Conservation (phyloP, 1,140 invertebrate genomes). For the Catajapyx aquilonaris region DNA sequence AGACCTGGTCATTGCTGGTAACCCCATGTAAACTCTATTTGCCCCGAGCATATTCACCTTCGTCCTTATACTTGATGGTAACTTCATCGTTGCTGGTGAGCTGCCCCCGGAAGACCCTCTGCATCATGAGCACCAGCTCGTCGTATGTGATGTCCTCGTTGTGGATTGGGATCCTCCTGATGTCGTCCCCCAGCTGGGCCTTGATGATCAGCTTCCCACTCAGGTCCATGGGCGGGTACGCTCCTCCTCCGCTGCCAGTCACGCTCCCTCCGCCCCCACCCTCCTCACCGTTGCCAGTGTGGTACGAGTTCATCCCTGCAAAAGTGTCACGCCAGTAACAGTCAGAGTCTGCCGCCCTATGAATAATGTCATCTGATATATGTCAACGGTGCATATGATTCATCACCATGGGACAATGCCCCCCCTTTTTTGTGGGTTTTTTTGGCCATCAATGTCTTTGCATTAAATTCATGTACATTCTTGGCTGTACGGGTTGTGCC, state of each 20-base stretch:
- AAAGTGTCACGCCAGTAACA: no score
- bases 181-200: slow-evolving; percentile 47
- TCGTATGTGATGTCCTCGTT: slow-evolving; percentile 60
- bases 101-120: slow-evolving; percentile 44
- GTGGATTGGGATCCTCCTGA: slow-evolving; percentile 46
- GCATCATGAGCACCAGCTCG: slow-evolving; percentile 57
- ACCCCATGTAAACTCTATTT: neutral
- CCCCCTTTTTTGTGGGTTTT: no score
- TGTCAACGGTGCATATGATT: no score
- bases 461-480: no score
- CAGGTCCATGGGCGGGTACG: slow-evolving; percentile 20
- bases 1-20: neutral
- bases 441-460: no score
- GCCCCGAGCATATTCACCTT: slow-evolving; percentile 26
- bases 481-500: no score
- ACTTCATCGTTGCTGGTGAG: slow-evolving; percentile 42
- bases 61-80: slow-evolving; percentile 52
- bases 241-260: slow-evolving; percentile 7
- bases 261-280: no score
- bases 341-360: no score
- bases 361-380: no score
- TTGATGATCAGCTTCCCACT: slow-evolving; percentile 31
- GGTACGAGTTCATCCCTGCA: no score
- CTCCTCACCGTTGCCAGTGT: no score
- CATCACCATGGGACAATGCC: no score